These are phyloP conservation scores for Nothoprocta pentlandii DNA, from an alignment of 2,113 vertebrate species.

Conservation along the genomic window DNA sequence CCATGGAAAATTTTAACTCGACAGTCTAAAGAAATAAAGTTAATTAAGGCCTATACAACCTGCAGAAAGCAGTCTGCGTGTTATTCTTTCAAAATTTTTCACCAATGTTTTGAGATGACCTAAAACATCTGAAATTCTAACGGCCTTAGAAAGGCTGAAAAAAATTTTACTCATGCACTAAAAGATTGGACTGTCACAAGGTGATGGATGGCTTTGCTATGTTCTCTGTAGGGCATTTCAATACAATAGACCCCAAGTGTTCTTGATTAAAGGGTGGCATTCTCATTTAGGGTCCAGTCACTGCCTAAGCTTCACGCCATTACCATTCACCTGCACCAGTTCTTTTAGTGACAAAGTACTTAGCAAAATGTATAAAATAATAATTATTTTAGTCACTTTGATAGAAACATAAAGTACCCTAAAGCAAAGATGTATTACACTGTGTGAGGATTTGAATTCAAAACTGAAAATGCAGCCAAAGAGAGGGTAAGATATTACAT, in stretches of 20 bases:
- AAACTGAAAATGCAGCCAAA: conserved; percentile 60
- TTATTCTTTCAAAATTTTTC: background rate
- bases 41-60: background rate
- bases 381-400: conserved; percentile 67
- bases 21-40: background rate
- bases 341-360: conserved; percentile 66
- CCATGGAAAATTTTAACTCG: rapidly evolving
- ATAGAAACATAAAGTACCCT: conserved; percentile 53
- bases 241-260: conserved; percentile 49
- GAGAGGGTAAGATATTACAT: conserved; percentile 55
- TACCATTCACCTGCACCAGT: conserved; percentile 59
- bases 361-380: conserved; percentile 65
- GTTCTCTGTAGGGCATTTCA: conserved; percentile 69
- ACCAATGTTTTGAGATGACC: background rate
- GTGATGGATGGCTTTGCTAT: conserved; percentile 67
- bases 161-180: conserved; percentile 60
- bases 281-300: conserved; percentile 65
- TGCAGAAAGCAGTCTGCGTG: background rate
- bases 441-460: conserved; percentile 48
- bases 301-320: conserved; percentile 51
- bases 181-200: conserved; percentile 66
- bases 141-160: conserved; percentile 37
- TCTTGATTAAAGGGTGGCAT: conserved; percentile 69
- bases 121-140: conserved; percentile 29
- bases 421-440: conserved; percentile 47